Evolutionary conservation across 23 tunicate species (phyloP), one percentile per base, ranked within the genome.

Genomic region (Oikopleura vanhoeffeni): DNA sequence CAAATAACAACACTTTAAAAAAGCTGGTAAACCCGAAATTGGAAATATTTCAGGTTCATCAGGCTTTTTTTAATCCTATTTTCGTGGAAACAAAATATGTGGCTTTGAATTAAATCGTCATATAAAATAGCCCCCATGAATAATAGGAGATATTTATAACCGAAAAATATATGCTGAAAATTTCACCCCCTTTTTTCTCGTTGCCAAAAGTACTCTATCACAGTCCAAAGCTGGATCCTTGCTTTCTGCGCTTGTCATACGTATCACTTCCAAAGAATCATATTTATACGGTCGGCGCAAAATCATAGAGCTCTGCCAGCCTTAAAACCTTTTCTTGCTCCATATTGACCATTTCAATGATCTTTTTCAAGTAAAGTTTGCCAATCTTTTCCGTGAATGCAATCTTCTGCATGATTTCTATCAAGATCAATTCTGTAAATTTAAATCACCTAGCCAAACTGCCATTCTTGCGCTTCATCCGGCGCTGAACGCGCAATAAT

Each of bases 251-350:
- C 88, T 91, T 90, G 85, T 95, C 99, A 84, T 95, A 95, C 42
- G 85, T 92, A 67, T 95, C 99, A 0, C 96, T 87, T 41, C 88
- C 91, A n/a, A 87, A n/a, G n/a, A 76, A 83, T 95, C 99, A 83
- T 95, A 95, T 60, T 95, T 95, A 79, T 95, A 95, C 0, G 99
- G n/a, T 95, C n/a, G 99, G 99, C 1, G 99, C 99, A 85, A 95
- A 95, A 76, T 87, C 76, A 39, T 85, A 87, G 1, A 85, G 85
- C 0, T 90, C 99, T 57, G 90, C 99, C 4, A 39, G 85, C 83
- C 89, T 90, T 67, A 95, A 95, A 41, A 87, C 89, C 40, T 88
- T 95, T 76, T 88, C 89, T 89, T 86, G 85, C 76, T 87, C 87
- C 86, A 85, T 95, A n/a, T 83, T 95, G 92, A 40, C 77, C 86